phyloP scores from a whole-genome alignment of 1,140 invertebrate species.

The Tribolium madens region DNA sequence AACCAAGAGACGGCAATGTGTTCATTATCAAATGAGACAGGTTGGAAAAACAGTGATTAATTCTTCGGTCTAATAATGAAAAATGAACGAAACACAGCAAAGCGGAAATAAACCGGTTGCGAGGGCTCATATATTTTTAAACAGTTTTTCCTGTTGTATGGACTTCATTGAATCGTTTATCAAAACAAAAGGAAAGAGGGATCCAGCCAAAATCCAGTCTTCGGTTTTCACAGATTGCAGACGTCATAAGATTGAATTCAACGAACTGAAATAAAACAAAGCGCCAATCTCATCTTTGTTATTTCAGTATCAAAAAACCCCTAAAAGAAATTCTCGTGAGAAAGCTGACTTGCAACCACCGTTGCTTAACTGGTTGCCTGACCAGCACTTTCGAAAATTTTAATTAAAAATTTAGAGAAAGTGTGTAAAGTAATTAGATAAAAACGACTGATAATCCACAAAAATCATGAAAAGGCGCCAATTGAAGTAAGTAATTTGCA shows the following conservation, averaged over 20 bases:
- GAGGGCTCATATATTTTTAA: slow-evolving; percentile 18
- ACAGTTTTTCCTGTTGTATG: slow-evolving; percentile 12
- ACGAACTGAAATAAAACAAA: slow-evolving; percentile 26
- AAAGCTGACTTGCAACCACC: slow-evolving; percentile 2
- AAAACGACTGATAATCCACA: too few species aligned
- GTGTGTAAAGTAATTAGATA: too few species aligned
- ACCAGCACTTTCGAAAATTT: not conserved
- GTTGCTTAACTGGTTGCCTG: slow-evolving; percentile 36
- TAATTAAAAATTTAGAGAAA: not conserved
- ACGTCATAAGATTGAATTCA: slow-evolving; percentile 36
- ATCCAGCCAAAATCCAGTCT: not conserved
- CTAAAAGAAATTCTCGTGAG: slow-evolving; percentile 3
- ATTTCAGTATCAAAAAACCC: slow-evolving; percentile 16
- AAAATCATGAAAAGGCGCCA: not conserved
- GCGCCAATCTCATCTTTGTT: slow-evolving; percentile 22
- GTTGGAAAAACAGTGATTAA: slow-evolving; percentile 1
- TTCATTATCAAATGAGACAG: not conserved
- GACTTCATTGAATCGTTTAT: slow-evolving; percentile 34
- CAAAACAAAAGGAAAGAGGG: slow-evolving; percentile 31
- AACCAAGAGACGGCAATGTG: not conserved
- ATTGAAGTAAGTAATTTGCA: too few species aligned
- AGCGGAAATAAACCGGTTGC: slow-evolving; percentile 10
- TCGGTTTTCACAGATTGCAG: slow-evolving; percentile 30
- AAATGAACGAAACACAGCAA: not conserved
- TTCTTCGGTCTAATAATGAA: slow-evolving; percentile 1